Evolutionary conservation across 2,797 vertebrate genomes (phyloP).

Genomic region (Oryzias sinensis): DNA sequence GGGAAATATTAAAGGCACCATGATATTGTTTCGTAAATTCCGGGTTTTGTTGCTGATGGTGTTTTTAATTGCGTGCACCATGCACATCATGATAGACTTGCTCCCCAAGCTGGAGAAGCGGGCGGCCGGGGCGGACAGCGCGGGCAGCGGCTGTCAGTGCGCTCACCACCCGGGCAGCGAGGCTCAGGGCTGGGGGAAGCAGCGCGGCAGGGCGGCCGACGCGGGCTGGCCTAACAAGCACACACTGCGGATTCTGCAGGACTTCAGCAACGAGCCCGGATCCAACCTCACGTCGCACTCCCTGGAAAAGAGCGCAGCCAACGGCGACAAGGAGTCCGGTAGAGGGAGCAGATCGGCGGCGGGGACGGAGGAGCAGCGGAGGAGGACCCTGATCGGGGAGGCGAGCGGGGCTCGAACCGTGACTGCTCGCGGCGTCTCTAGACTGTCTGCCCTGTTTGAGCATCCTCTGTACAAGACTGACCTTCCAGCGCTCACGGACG

Average conservation of each 20-base stretch:
- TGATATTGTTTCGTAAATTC: conserved; percentile 92
- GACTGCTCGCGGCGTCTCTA: conserved; percentile 55
- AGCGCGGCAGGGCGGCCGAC: conserved; percentile 70
- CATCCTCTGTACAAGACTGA: conserved; percentile 84
- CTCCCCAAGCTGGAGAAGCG: conserved; percentile 89
- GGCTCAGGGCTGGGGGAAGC: conserved; percentile 78
- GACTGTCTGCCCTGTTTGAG: conserved; percentile 81
- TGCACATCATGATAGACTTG: conserved; percentile 95
- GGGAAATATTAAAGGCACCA: conserved; percentile 63
- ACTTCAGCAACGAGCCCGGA: conserved; percentile 91
- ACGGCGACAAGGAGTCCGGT: conserved; percentile 53
- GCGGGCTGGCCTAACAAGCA: conserved; percentile 91
- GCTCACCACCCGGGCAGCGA: conserved; percentile 79
- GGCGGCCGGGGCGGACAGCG: conserved; percentile 69
- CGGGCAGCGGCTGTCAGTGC: conserved; percentile 83
- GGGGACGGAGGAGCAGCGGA: conserved; percentile 54
- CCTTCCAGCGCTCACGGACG: conserved; percentile 82
- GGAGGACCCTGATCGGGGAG: conserved; percentile 72
- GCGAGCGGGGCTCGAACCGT: conserved; percentile 45
- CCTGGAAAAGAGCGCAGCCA: conserved; percentile 78
- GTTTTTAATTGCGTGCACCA: conserved; percentile 90
- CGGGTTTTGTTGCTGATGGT: conserved; percentile 89
- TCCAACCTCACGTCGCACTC: conserved; percentile 90
- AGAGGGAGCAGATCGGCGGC: conserved; percentile 50
- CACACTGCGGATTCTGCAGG: conserved; percentile 91